A percentile compares a stretch with the other conserved stretches of the same genome.
Evolutionary conservation across 2,888 invertebrate genomes (phyloP).

Genomic region (Trissolcus japonicus): DNA sequence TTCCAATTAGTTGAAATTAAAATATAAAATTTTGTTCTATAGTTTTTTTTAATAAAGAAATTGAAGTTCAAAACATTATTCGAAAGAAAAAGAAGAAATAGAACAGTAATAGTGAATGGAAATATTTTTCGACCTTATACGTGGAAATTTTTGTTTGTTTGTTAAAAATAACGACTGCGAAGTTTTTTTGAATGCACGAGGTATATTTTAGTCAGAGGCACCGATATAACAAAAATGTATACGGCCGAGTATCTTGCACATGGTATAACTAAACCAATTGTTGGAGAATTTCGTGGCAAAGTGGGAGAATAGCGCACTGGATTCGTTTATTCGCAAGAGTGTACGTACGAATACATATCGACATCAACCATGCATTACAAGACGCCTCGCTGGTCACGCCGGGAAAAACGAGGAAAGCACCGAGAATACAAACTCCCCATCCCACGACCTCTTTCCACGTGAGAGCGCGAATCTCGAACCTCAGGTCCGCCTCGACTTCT

Average conservation of each 20-base stretch:
- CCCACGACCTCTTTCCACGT: conserved; percentile 47
- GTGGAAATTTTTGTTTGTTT: too few species aligned
- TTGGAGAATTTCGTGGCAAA: conserved; percentile 51
- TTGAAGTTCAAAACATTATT: too few species aligned
- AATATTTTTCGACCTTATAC: too few species aligned
- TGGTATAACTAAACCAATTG: conserved; percentile 58
- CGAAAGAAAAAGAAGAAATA: neutral
- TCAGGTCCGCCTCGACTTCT: conserved; percentile 59
- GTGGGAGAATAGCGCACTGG: conserved; percentile 44
- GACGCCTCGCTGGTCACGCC: conserved; percentile 74
- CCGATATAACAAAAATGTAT: conserved; percentile 47
- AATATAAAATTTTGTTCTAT: too few species aligned
- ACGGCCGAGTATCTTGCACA: conserved; percentile 41
- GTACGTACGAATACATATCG: conserved; percentile 71
- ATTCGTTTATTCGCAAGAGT: conserved; percentile 65
- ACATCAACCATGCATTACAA: conserved; percentile 73
- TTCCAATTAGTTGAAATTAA: too few species aligned
- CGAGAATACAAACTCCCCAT: conserved; percentile 60
- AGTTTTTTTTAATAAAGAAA: neutral
- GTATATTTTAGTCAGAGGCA: conserved; percentile 3
- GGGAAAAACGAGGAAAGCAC: conserved; percentile 71
- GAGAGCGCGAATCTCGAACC: conserved; percentile 54
- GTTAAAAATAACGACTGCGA: conserved; percentile 34
- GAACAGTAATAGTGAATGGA: too few species aligned
- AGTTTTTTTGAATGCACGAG: conserved; percentile 17